Conservation (phyloP, 2,113 vertebrate genomes). For the Malaclemys terrapin region DNA sequence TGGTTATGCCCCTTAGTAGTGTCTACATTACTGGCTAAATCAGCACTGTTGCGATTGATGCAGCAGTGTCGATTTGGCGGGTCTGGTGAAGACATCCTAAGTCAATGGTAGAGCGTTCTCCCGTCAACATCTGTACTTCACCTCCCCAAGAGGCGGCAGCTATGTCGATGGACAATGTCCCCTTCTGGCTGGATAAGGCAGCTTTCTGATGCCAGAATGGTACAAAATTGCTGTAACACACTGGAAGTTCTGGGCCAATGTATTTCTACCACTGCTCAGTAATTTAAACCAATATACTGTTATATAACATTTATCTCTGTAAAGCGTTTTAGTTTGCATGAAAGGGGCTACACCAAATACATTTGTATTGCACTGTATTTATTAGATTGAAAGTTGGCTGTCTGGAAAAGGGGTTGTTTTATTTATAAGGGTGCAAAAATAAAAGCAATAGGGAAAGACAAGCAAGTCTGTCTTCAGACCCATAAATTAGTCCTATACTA, state of each 20-base stretch:
- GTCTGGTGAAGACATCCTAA: too few relatives aligned
- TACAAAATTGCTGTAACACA: background rate
- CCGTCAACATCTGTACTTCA: too few relatives aligned
- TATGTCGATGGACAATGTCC: too few relatives aligned
- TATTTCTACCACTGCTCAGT: background rate
- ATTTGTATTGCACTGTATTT: conserved; percentile 56
- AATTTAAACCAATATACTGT: conserved; percentile 5
- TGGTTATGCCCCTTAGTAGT: background rate
- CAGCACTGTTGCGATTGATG: too few relatives aligned
- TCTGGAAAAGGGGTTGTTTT: conserved; percentile 52
- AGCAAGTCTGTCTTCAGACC: conserved; percentile 32
- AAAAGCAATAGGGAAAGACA: conserved; percentile 50
- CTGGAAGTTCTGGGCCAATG: fast-evolving
- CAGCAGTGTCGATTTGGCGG: too few relatives aligned
- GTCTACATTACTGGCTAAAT: too few relatives aligned
- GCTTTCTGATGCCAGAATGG: background rate
- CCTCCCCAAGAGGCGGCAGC: background rate
- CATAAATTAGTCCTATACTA: conserved; percentile 49
- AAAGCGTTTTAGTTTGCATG: background rate
- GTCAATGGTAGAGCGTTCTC: too few relatives aligned
- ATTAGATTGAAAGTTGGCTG: conserved; percentile 50
- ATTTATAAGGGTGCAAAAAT: conserved; percentile 68
- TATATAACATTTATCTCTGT: conserved; percentile 43
- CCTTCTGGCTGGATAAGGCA: background rate
- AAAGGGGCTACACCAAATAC: conserved; percentile 39